These are phyloP conservation scores for Hyperoplus immaculatus DNA, from an alignment of 2,797 vertebrate genomes.

Conservation along the genomic window DNA sequence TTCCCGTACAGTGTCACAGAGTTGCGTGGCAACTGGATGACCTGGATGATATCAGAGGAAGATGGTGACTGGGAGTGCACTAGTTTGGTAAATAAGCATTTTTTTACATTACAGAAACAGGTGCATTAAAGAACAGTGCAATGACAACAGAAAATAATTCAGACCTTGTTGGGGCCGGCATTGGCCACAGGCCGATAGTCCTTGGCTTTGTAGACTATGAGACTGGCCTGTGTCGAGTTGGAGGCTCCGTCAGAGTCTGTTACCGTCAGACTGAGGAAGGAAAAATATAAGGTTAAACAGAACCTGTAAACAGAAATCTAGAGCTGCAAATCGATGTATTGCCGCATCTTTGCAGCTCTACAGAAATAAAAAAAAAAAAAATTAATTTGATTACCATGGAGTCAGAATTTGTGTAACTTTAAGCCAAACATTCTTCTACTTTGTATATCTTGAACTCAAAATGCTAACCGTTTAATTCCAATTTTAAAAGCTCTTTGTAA, in stretches of 20 bases:
- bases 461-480: not conserved
- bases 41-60: constrained; percentile 81
- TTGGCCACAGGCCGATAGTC: constrained; percentile 97
- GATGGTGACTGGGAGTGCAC: not conserved
- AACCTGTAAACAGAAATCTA: not conserved
- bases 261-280: constrained; percentile 89
- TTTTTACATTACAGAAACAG: not conserved
- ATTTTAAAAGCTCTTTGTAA: not conserved
- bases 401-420: not conserved
- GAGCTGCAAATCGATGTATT: not conserved
- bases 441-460: not conserved
- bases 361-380: no score
- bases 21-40: constrained; percentile 96
- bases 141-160: not conserved
- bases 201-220: constrained; percentile 94
- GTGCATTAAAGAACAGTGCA: not conserved
- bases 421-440: not conserved
- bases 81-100: not conserved
- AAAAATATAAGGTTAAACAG: not conserved
- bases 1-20: constrained; percentile 93
- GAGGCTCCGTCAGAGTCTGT: constrained; percentile 94
- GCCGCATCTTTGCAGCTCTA: no score
- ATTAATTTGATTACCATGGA: not conserved
- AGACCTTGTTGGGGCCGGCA: constrained; percentile 89
- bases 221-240: constrained; percentile 90